Conservation (phyloP, 2,113 vertebrate genomes). For the Tursiops truncatus region DNA sequence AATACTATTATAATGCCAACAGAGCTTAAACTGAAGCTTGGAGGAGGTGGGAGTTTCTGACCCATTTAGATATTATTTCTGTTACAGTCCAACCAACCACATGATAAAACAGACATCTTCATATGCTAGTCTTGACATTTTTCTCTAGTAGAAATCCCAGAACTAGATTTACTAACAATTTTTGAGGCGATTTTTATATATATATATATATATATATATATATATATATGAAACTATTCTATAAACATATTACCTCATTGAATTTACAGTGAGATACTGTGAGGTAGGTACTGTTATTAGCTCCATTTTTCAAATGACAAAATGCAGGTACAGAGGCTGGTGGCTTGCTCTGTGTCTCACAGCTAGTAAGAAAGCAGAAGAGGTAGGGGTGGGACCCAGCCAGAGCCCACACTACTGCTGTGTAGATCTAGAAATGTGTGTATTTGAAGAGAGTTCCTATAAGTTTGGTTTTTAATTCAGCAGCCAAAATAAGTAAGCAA, state of each 20-base stretch:
- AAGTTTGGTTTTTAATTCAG: not conserved
- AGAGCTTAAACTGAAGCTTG: not conserved
- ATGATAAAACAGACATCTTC: not conserved
- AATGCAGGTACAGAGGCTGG: not conserved
- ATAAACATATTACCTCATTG: not conserved
- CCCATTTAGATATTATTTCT: not conserved
- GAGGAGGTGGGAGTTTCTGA: not conserved
- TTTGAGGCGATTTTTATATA: not conserved
- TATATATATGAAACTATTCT: not conserved
- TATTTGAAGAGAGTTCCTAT: not conserved
- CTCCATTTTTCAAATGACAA: not conserved
- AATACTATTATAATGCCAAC: not conserved
- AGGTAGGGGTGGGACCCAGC: not conserved
- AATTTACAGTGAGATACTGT: not conserved
- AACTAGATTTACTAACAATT: not conserved
- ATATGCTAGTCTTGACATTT: not conserved
- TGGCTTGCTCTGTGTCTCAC: not conserved
- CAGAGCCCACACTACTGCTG: not conserved
- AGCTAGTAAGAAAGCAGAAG: not conserved
- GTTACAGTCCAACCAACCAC: not conserved
- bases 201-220: not conserved
- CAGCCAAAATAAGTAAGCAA: not conserved
- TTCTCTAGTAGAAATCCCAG: slow-evolving; percentile 3
- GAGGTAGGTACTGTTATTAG: not conserved
- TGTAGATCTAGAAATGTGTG: not conserved